phyloP scores from a whole-genome alignment of 2,113 vertebrate genomes.

The Lampris incognitus region DNA sequence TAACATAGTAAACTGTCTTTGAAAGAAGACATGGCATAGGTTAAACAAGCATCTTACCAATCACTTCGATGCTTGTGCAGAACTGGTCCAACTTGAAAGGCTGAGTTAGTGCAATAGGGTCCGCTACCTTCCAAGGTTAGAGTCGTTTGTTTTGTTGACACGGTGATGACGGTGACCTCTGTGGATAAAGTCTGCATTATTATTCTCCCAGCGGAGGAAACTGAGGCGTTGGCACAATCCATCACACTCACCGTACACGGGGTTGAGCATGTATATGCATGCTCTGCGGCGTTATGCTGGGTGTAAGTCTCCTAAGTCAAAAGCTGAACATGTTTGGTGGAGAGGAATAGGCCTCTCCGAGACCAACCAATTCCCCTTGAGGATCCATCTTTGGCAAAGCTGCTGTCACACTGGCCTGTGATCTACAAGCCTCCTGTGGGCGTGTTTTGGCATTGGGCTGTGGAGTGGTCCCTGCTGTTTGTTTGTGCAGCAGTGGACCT shows the following conservation, averaged over 20 bases:
- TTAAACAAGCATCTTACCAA: slow-evolving; percentile 35
- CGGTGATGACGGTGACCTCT: slow-evolving; percentile 58
- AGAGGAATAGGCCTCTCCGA: slow-evolving; percentile 35
- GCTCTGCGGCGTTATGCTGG: slow-evolving; percentile 35
- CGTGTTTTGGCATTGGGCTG: slow-evolving; percentile 32
- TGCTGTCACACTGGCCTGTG: slow-evolving; percentile 28
- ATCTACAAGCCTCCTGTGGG: slow-evolving; percentile 48
- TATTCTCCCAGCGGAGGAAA: slow-evolving; percentile 55
- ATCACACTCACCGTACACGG: slow-evolving; percentile 55
- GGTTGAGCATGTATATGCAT: slow-evolving; percentile 17
- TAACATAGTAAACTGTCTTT: slow-evolving; percentile 40
- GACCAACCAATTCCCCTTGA: slow-evolving; percentile 31
- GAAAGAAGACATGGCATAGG: slow-evolving; percentile 30
- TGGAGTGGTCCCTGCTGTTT: slow-evolving; percentile 15
- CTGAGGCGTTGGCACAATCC: slow-evolving; percentile 46
- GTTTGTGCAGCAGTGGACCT: slow-evolving; percentile 25
- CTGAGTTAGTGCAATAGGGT: slow-evolving; percentile 25
- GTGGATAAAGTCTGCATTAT: slow-evolving; percentile 60
- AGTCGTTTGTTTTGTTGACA: slow-evolving; percentile 68
- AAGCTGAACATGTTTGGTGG: slow-evolving; percentile 27
- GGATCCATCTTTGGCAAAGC: slow-evolving; percentile 43
- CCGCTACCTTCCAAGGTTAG: slow-evolving; percentile 61
- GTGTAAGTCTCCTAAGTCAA: slow-evolving; percentile 44
- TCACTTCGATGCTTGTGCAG: slow-evolving; percentile 41
- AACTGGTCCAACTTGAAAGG: slow-evolving; percentile 9